These are phyloP conservation scores for Gortyna flavago DNA, from an alignment of 2,888 invertebrate genomes.

Conservation along the genomic window DNA sequence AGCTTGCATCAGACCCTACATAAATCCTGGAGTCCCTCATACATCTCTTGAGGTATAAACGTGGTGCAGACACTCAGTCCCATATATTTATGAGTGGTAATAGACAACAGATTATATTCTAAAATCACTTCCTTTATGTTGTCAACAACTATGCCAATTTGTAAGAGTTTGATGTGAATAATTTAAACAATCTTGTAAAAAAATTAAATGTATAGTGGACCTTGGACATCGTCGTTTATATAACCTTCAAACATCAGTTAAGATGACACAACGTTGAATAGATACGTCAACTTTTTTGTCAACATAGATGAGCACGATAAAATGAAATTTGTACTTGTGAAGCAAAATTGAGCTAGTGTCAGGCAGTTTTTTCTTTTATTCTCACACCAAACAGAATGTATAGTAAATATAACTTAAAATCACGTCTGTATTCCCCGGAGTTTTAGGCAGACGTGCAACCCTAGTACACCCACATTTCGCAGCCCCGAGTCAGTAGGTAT, in stretches of 20 bases:
- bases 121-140: constrained; percentile 1
- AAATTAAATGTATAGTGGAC: constrained; percentile 45
- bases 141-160: constrained; percentile 1
- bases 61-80: constrained; percentile 70
- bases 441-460: neutral
- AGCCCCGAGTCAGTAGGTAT: neutral
- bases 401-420: neutral
- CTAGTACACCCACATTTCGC: neutral
- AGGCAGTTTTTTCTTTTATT: neutral
- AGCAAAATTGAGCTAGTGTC: neutral
- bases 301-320: constrained; percentile 13
- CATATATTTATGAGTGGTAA: constrained; percentile 80
- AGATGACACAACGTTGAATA: constrained; percentile 51
- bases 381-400: neutral
- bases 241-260: constrained; percentile 55
- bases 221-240: constrained; percentile 47
- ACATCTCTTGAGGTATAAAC: constrained; percentile 74
- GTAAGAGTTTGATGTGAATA: constrained; percentile 40
- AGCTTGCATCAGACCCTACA: constrained; percentile 76
- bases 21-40: constrained; percentile 80
- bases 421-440: neutral
- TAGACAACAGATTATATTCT: constrained; percentile 65
- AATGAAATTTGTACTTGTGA: neutral
- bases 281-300: constrained; percentile 54
- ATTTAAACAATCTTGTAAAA: constrained; percentile 42